A percentile compares a stretch with the other conserved stretches of the same genome.
Evolutionary conservation across 2,888 invertebrate species (phyloP).

Genomic region (Machimus atricapillus): DNA sequence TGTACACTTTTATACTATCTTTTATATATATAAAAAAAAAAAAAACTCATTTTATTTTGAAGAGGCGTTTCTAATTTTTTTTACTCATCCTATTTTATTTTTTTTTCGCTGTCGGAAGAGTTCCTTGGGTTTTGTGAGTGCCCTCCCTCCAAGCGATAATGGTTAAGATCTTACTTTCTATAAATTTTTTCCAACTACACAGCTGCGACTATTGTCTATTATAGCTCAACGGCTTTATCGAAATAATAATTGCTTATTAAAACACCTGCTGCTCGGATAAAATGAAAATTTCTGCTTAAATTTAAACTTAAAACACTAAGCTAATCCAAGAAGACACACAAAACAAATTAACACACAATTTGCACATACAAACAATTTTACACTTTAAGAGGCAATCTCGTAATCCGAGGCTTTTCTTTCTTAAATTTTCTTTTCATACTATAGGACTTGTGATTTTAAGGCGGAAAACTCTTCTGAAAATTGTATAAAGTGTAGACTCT

Average conservation of each 20-base stretch:
- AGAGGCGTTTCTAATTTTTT: conserved; percentile 9
- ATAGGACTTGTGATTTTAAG: background rate
- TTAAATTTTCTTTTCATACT: background rate
- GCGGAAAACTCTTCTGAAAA: background rate
- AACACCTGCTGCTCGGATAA: background rate
- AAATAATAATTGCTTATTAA: background rate
- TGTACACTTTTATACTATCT: conserved; percentile 44
- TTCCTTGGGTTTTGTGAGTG: background rate
- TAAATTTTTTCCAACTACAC: background rate
- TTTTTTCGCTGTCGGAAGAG: background rate
- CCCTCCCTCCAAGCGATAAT: background rate
- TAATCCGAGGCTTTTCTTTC: background rate
- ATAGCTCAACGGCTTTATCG: background rate
- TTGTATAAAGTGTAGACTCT: background rate
- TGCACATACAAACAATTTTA: background rate
- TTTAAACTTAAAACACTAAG: background rate
- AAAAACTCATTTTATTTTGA: conserved; percentile 15
- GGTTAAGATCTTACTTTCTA: background rate
- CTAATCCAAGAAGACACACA: background rate
- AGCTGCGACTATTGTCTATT: background rate
- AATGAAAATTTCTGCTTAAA: background rate
- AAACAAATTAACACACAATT: background rate
- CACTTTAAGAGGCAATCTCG: background rate
- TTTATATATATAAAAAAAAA: conserved; percentile 18
- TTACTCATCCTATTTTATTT: background rate